A percentile compares a stretch with the other conserved stretches of the same genome.
phyloP scores from a whole-genome alignment of 2,888 invertebrate species.

The Tetanocera ferruginea region DNA sequence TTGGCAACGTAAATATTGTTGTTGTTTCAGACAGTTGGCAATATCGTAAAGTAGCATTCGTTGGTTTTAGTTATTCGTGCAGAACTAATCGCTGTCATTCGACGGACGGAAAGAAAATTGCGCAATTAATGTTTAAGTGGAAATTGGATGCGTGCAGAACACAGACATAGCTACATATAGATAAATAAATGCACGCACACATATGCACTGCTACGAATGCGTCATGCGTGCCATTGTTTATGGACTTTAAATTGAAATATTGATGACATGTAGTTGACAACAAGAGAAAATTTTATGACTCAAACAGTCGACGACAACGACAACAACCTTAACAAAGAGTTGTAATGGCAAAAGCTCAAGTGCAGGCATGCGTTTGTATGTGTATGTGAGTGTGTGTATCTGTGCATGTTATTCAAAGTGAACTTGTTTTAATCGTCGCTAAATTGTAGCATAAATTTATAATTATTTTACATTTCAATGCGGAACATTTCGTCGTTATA shows the following conservation, averaged over 20 bases:
- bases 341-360: background rate
- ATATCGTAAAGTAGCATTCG: slow-evolving; percentile 28
- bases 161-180: background rate
- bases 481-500: background rate
- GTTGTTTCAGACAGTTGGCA: slow-evolving; percentile 29
- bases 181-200: too few relatives aligned
- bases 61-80: slow-evolving; percentile 52
- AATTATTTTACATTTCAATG: slow-evolving; percentile 46
- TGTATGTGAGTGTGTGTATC: background rate
- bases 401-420: too few relatives aligned
- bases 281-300: slow-evolving; percentile 31
- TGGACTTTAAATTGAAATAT: slow-evolving; percentile 36
- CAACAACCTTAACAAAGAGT: slow-evolving; percentile 12
- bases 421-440: slow-evolving; percentile 45
- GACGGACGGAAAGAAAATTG: slow-evolving; percentile 37
- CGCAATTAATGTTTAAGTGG: slow-evolving; percentile 38
- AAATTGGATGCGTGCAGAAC: slow-evolving; percentile 29
- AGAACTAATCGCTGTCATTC: slow-evolving; percentile 54
- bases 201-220: background rate
- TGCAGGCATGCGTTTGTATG: background rate
- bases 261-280: slow-evolving; percentile 34
- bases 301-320: slow-evolving; percentile 19
- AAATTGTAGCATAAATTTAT: slow-evolving; percentile 52
- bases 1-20: slow-evolving; percentile 22
- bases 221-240: slow-evolving; percentile 36